Evolutionary conservation across 2,888 invertebrate species (phyloP).

Genomic region (Helobdella robusta): DNA sequence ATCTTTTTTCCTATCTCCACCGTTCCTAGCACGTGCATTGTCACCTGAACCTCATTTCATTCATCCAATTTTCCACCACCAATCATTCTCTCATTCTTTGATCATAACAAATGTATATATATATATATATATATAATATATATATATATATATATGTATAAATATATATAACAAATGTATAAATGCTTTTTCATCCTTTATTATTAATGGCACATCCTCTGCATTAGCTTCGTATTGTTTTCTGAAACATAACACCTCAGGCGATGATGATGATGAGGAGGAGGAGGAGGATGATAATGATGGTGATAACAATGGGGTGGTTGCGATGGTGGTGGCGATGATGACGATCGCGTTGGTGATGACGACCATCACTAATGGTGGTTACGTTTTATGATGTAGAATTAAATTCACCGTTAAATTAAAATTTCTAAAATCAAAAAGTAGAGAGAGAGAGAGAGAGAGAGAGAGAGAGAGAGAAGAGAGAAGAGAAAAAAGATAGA

Average conservation of each 20-base stretch:
- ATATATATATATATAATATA: too few relatives aligned
- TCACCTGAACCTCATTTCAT: background rate
- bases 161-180: too few relatives aligned
- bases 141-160: too few relatives aligned
- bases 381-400: background rate
- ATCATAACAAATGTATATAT: background rate
- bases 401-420: background rate
- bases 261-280: too few relatives aligned
- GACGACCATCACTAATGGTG: background rate
- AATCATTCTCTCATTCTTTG: background rate
- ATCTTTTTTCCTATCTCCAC: background rate
- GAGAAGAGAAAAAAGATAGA: background rate
- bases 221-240: too few relatives aligned
- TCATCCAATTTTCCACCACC: background rate
- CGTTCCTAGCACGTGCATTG: background rate
- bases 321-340: slow-evolving; percentile 1
- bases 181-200: too few relatives aligned
- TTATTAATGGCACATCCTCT: too few relatives aligned
- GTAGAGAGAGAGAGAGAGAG: slow-evolving; percentile 1
- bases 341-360: background rate
- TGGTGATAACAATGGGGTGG: background rate
- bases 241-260: too few relatives aligned
- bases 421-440: background rate
- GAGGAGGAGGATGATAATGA: background rate
- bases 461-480: slow-evolving; percentile 4